Evolutionary conservation across 1,140 invertebrate species (phyloP), one percentile per base, ranked within the genome.

Genomic region (Cyclina sinensis): DNA sequence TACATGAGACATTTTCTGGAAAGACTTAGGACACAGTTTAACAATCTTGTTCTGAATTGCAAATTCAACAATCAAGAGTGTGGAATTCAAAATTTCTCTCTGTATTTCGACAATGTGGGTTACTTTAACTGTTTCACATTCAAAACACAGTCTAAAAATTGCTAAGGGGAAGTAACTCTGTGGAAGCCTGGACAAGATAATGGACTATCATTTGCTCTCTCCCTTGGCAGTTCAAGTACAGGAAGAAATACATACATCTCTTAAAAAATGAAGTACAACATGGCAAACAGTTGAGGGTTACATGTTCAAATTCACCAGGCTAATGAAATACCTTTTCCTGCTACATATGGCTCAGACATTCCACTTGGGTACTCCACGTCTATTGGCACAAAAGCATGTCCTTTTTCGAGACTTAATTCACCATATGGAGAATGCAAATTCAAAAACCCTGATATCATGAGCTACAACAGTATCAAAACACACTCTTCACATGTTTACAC

Each of bases 281-380:
- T 93, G n/a, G 91, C 90, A 21, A 91, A 93, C 85, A 93, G 93
- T 81, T 93, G 93, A 11, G 96, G 96, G 9, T 90, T 95, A 35
- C 86, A 95, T 76, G 92, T 96, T 0, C 93, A 96, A 37, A 92
- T 96, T n/a, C 95, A 96, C 90, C 92, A 93, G 12, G 94, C 95
- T 30, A 91, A 94, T 78, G 92, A 93, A 1, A 92, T 95, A 90
- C 95, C 96, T 2, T 95, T 95, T 79, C 95, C 96, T 0, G 92
- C 91, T 91, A 91, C 94, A 74, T 92, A 93, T 80, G 94, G 94
- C 14, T 93, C 94, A 89, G 94, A 95, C 80, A 91, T 95, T 48
- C 93, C 94, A 5, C 93, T 93, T 4, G 94, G 93, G 30, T 95
- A 93, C 78, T 94, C 94, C 0, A 92, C 93, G 0, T 94, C 93